These are phyloP conservation scores for Rhynchonycteris naso DNA, from an alignment of 2,797 vertebrate species.

Conservation along the genomic window DNA sequence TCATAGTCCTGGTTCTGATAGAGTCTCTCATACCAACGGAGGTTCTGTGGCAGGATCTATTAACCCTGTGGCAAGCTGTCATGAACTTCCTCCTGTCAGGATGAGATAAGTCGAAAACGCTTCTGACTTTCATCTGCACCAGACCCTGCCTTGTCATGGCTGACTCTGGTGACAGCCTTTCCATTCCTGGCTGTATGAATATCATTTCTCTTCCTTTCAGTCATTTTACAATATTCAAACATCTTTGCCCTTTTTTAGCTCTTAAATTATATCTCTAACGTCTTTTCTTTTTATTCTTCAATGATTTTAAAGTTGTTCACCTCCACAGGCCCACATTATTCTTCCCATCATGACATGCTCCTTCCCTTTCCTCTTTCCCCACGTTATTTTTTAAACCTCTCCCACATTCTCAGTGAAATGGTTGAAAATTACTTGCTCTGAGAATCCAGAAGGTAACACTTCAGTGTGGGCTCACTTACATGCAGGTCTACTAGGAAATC, in stretches of 20 bases:
- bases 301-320: constrained; percentile 16
- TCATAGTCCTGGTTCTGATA: not conserved
- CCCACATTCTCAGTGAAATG: not conserved
- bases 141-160: not conserved
- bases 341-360: not conserved
- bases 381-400: not conserved
- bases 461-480: not conserved
- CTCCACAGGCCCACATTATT: not conserved
- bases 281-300: constrained; percentile 39
- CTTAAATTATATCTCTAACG: constrained; percentile 34
- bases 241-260: not conserved
- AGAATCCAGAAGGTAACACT: not conserved
- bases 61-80: not conserved
- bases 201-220: not conserved
- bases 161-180: not conserved
- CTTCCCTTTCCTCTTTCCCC: not conserved
- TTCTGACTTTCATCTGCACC: not conserved
- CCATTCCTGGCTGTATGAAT: not conserved
- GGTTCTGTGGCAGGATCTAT: not conserved
- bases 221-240: not conserved
- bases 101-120: not conserved
- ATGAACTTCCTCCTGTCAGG: not conserved
- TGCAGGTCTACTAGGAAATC: constrained; percentile 2
- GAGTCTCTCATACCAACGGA: not conserved
- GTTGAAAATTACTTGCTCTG: not conserved